Base-by-base conservation (phyloP, 64 coral and sea anemone genomes). In the Montipora efflorescens region DNA sequence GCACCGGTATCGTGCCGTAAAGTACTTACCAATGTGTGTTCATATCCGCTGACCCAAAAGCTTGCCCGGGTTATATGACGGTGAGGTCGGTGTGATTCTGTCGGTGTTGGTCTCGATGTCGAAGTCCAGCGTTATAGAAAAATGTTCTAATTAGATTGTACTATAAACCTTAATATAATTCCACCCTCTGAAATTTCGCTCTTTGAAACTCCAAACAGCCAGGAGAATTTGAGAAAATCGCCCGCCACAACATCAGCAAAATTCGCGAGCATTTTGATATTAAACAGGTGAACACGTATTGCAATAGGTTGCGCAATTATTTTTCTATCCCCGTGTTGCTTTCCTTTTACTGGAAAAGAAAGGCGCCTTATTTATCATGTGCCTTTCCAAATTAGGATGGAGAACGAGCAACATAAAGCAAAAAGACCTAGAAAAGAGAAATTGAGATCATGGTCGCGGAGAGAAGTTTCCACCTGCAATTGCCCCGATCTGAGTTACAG, bases 381-480 rank as follows among this genome's bases (percentile, higher is more conserved):
- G 46, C 4, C 49, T 55, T 55, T 78, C 49, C 76, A 78, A 78
- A 78, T 78, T 25, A 55, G 77, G 77, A 79, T 79, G 77, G 77
- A 79, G 13, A 55, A 79, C 19, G 77, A 79, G 5, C 77, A 22
- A 3, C 77, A 55, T 55, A 19, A 79, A 55, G 8, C 77, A 79
- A 79, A 79, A 79, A 79, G 48, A 22, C 77, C 15, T 55, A 18
- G 18, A 79, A 79, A 22, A 79, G 18, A 57, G 16, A 55, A 79
- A 79, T 55, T 79, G 21, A 84, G 59, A 19, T 67, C 1, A 67
- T 89, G 87, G 87, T 18, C 48, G 46, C 4, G 36, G 64, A 87
- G 62, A 16, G 84, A 87, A 2, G 70, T 87, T 68, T 68, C 59
- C 62, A 71, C 36, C 7, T 87, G 84, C 19, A 50, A 8, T 7